phyloP scores from a whole-genome alignment of 2,113 vertebrate species.

The Telmatochromis sp. region DNA sequence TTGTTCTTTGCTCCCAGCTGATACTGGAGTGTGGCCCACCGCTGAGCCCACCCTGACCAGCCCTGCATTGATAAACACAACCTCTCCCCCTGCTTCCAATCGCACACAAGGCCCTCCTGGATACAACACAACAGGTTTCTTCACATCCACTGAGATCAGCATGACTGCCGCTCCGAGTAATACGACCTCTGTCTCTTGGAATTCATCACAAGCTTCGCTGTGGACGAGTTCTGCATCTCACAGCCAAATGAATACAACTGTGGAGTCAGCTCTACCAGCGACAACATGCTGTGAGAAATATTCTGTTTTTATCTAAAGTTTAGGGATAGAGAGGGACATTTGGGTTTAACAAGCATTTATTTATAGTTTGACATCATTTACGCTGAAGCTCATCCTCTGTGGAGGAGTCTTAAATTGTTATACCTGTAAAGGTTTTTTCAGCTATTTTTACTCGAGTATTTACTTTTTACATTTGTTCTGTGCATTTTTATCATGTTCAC shows the following conservation, averaged over 20 bases:
- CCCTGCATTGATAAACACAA: not conserved
- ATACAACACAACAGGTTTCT: not conserved
- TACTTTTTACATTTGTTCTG: not conserved
- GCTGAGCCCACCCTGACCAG: not conserved
- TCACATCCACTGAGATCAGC: not conserved
- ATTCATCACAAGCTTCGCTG: not conserved
- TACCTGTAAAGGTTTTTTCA: not conserved
- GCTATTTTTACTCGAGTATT: not conserved
- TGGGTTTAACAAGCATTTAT: not conserved
- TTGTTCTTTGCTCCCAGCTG: not conserved
- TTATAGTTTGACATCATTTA: not conserved
- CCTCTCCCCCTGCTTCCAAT: too few relatives aligned
- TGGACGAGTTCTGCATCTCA: not conserved
- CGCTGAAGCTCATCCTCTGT: not conserved
- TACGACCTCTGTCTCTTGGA: not conserved
- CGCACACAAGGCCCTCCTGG: not conserved
- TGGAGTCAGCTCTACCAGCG: not conserved
- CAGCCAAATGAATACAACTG: not conserved
- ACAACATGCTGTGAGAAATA: conserved; percentile 32
- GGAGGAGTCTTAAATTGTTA: not conserved
- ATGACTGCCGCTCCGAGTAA: not conserved
- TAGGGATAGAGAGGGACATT: not conserved
- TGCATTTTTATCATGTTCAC: not conserved
- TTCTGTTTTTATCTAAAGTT: not conserved
- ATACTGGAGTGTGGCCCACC: not conserved